These are phyloP conservation scores for Zosterops japonicus DNA, from an alignment of 2,113 vertebrate genomes.

Conservation along the genomic window DNA sequence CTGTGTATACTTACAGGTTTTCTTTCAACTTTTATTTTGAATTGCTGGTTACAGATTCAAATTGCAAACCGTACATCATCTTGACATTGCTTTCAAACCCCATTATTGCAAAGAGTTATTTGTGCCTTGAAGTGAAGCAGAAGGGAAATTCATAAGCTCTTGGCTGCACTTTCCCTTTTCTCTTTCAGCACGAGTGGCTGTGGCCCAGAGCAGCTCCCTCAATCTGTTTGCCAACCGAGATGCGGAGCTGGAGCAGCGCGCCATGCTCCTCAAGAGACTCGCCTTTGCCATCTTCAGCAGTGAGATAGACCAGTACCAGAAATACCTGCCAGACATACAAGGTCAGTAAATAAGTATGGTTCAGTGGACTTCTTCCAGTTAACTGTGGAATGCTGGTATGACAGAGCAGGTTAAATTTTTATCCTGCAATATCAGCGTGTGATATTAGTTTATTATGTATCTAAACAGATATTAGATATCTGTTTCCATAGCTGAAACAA, in stretches of 20 bases:
- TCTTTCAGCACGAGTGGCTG: constrained; percentile 89
- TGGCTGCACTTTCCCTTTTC: not conserved
- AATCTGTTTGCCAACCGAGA: constrained; percentile 96
- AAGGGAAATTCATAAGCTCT: not conserved
- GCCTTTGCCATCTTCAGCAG: constrained; percentile 98
- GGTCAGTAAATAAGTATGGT: constrained; percentile 64
- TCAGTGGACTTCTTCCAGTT: not conserved
- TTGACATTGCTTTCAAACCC: not conserved
- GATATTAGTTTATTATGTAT: not conserved
- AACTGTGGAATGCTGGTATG: not conserved
- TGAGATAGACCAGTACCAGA: constrained; percentile 98
- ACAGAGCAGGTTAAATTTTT: not conserved
- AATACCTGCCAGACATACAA: constrained; percentile 94
- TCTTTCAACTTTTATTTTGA: not conserved
- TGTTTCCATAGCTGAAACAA: accelerated
- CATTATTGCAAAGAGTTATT: not conserved
- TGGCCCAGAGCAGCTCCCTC: constrained; percentile 97
- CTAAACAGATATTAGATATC: not conserved
- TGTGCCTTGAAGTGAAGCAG: not conserved
- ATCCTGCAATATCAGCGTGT: not conserved
- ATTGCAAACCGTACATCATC: not conserved
- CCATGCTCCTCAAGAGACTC: constrained; percentile 95
- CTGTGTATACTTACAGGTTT: not conserved
- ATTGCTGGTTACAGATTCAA: not conserved
- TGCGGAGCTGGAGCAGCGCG: constrained; percentile 94